Base-by-base conservation (phyloP, 2,113 vertebrate genomes). In the Thalassarche chlororhynchos region DNA sequence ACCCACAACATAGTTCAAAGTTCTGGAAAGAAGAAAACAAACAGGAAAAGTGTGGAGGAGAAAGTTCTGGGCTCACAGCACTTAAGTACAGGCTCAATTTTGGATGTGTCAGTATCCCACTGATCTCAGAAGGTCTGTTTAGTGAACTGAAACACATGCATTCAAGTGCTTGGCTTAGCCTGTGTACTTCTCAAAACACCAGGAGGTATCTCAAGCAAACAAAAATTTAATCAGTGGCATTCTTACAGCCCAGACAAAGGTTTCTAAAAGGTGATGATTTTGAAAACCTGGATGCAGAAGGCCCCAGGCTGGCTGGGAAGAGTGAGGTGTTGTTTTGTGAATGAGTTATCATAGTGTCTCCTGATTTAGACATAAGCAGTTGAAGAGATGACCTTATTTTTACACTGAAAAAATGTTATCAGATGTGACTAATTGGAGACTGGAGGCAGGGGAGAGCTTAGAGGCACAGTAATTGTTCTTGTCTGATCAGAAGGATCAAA, bases 391-490 rank as follows among this genome's bases (percentile, higher is more conserved):
- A 71, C 52, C 69, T 95, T 84, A 75, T 81, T 95, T 92, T 89
- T 92, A 68, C 3, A 2, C 58, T 92, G 72, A 75, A 75, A 92
- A 91, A 89, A 66, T 44, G 1, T 9, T 93, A 87, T 96, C 71
- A 89, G 85, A 94, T 79, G 70, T 72, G 74, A 68, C 70, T 95
- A 95, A 95, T 84, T 91, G 76, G 81, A 89, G 66, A 75, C 38
- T 36, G 40, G 74, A 87, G 54, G 77, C 44, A 89, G 40, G 40
- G 72, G 76, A 97, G 31, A 81, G 57, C 81, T 97, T 46, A 87
- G 70, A 93, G 70, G 66, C 91, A 95, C 65, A 80, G 52, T 79
- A 94, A 97, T 95, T 92, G 83, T 77, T 97, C 83, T 92, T 94
- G 61, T 94, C 91, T 95, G 80, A 95, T 96, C 84, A 79, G 77